These are phyloP conservation scores for Caenorhabditis angaria DNA, from an alignment of 2,888 invertebrate genomes.

Conservation along the genomic window DNA sequence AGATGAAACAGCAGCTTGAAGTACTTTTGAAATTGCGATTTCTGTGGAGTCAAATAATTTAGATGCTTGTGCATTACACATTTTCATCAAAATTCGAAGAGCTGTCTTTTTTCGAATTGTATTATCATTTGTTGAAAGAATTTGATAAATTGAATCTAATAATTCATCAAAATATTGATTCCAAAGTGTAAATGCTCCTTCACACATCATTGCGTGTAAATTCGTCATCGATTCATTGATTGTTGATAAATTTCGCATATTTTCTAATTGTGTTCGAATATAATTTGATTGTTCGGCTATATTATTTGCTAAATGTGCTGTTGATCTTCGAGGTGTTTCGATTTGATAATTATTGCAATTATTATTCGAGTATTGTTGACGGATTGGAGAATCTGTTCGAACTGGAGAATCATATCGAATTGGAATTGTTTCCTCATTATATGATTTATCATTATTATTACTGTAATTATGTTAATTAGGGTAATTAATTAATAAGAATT, in stretches of 20 bases:
- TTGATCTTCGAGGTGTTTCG: constrained; percentile 15
- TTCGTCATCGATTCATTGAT: constrained; percentile 35
- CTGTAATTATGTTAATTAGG: constrained; percentile 5
- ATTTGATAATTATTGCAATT: not conserved
- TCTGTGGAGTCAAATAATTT: constrained; percentile 37
- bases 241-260: constrained; percentile 12
- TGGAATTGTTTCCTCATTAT: constrained; percentile 3
- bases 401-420: not conserved
- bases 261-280: constrained; percentile 28
- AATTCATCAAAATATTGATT: constrained; percentile 36
- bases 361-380: not conserved
- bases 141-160: constrained; percentile 28
- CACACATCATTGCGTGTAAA: constrained; percentile 43
- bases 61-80: constrained; percentile 43
- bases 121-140: constrained; percentile 17
- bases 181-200: constrained; percentile 40
- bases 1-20: constrained; percentile 21
- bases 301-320: constrained; percentile 30
- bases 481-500: not conserved
- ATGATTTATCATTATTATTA: constrained; percentile 37
- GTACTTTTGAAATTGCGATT: constrained; percentile 31
- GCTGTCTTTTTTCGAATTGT: constrained; percentile 31
- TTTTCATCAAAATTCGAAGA: constrained; percentile 37
- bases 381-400: not conserved
- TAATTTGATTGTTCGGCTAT: constrained; percentile 22